Evolutionary conservation across 2,888 invertebrate species (phyloP).

Genomic region (Rhagonycha fulva): DNA sequence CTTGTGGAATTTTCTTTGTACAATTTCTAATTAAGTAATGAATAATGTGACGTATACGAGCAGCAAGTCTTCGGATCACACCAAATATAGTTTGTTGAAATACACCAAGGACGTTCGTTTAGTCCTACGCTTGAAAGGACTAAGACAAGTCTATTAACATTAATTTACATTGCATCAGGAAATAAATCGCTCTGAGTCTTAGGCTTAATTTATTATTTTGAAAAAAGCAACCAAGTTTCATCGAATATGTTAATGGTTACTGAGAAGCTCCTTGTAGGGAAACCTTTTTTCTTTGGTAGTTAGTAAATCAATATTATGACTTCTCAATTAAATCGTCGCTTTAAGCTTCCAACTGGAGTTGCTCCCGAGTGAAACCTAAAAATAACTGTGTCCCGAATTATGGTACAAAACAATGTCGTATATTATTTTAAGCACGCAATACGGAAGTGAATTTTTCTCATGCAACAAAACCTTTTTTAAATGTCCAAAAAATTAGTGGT

Average conservation of each 20-base stretch:
- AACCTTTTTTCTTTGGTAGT: not conserved
- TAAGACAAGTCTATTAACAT: not conserved
- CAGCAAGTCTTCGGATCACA: not conserved
- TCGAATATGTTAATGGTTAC: not conserved
- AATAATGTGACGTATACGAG: not conserved
- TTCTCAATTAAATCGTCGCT: not conserved
- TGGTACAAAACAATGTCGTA: not conserved
- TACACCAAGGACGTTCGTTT: not conserved
- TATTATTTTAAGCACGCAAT: not conserved
- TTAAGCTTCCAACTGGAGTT: not conserved
- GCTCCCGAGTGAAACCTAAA: not conserved
- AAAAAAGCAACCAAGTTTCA: not conserved
- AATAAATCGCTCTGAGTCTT: not conserved
- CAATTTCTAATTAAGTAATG: not conserved
- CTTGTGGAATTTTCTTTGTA: not conserved
- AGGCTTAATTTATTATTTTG: not conserved
- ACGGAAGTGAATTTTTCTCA: slow-evolving; percentile 1
- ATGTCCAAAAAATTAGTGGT: not conserved
- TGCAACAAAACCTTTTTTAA: not conserved
- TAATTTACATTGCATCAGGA: not conserved
- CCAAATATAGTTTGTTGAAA: slow-evolving; percentile 2
- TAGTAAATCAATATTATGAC: not conserved
- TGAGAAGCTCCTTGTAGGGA: not conserved
- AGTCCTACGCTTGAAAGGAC: slow-evolving; percentile 2
- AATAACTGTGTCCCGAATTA: not conserved